These are phyloP conservation scores for Nemurella pictetii DNA, from an alignment of 2,888 invertebrate species.

Conservation along the genomic window DNA sequence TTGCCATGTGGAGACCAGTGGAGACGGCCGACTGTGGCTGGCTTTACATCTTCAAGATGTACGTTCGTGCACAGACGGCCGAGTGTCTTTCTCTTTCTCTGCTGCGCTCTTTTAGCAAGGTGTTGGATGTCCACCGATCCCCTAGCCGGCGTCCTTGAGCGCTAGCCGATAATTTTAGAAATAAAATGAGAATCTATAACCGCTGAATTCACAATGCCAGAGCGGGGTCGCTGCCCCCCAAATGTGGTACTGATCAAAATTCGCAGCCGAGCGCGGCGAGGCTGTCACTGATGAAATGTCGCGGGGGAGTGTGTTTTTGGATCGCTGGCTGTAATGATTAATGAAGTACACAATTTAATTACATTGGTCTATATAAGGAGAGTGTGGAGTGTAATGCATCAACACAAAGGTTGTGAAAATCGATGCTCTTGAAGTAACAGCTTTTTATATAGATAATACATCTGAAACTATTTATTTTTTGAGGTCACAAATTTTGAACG, in stretches of 20 bases:
- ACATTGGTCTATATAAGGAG: background rate
- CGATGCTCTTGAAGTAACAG: background rate
- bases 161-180: background rate
- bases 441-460: background rate
- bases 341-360: background rate
- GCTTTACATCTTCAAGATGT: too few species aligned
- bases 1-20: background rate
- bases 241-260: background rate
- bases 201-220: background rate
- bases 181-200: constrained; percentile 6
- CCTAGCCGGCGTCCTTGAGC: constrained; percentile 5
- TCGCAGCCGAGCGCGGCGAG: background rate
- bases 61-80: background rate
- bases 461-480: background rate
- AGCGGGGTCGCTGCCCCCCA: constrained; percentile 14
- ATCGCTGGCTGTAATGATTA: background rate
- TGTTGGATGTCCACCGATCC: background rate
- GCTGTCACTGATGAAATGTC: background rate
- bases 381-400: background rate
- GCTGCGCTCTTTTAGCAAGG: constrained; percentile 1
- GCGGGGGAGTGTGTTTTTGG: background rate
- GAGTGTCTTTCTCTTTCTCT: background rate
- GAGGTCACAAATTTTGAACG: background rate
- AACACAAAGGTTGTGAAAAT: background rate
- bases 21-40: background rate